Evolutionary conservation across 2,888 invertebrate species (phyloP).

Genomic region (Cantharis flavilabris): DNA sequence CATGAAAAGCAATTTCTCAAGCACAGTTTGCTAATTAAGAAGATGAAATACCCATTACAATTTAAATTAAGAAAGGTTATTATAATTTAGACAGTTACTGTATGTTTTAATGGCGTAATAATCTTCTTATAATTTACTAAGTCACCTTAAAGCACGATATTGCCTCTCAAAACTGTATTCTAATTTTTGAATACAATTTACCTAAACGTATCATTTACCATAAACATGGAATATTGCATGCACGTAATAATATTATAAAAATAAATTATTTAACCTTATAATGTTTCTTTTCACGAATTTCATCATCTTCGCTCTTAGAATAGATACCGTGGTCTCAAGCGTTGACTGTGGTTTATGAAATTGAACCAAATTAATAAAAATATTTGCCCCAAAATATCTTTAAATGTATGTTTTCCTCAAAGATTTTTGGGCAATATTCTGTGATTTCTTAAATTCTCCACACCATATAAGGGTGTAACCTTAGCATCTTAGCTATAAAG

Average conservation of each 20-base stretch:
- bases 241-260: not conserved
- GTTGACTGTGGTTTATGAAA: too few relatives aligned
- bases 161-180: not conserved
- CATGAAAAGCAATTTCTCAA: not conserved
- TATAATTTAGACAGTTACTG: not conserved
- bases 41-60: not conserved
- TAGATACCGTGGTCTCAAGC: too few relatives aligned
- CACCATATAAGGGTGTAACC: not conserved
- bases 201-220: not conserved
- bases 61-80: not conserved
- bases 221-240: not conserved
- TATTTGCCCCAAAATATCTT: not conserved
- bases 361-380: too few relatives aligned
- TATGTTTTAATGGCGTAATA: not conserved
- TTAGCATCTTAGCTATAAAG: not conserved
- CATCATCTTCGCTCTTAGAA: too few relatives aligned
- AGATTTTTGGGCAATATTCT: not conserved
- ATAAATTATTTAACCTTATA: not conserved
- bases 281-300: too few relatives aligned
- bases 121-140: not conserved
- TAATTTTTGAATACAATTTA: not conserved
- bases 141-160: not conserved
- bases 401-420: too few relatives aligned
- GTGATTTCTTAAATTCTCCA: not conserved
- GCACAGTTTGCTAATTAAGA: not conserved